Evolutionary conservation across 1,140 invertebrate genomes (phyloP).

Genomic region (Himalopsyche phryganea): DNA sequence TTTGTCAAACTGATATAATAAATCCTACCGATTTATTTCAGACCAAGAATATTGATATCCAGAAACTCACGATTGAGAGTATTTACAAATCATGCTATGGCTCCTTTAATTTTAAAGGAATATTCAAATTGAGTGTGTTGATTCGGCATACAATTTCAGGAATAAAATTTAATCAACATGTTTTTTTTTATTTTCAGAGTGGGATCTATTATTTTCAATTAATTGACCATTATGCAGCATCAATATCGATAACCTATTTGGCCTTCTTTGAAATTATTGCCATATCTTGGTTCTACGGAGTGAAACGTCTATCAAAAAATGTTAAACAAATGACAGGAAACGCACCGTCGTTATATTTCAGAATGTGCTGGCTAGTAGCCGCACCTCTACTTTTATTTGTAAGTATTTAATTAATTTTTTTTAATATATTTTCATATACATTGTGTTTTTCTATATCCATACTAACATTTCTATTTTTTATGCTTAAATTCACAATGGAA

Average conservation of each 20-base stretch:
- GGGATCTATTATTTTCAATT: conserved; percentile 92
- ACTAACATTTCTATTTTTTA: not conserved
- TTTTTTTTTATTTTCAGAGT: conserved; percentile 57
- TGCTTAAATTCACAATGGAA: too few species aligned
- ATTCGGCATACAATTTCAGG: too few species aligned
- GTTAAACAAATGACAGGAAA: conserved; percentile 84
- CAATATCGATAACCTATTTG: conserved; percentile 85
- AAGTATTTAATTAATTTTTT: conserved; percentile 37
- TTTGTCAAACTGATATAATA: too few species aligned
- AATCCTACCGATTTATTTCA: too few species aligned
- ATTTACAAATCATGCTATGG: too few species aligned
- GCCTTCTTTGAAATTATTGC: conserved; percentile 90
- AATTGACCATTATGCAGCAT: conserved; percentile 89
- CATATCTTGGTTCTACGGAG: conserved; percentile 90
- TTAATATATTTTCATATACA: too few species aligned
- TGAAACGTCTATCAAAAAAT: conserved; percentile 71
- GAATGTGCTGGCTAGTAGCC: conserved; percentile 79
- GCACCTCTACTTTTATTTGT: conserved; percentile 79
- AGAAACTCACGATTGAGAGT: too few species aligned
- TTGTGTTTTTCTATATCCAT: conserved; percentile 3
- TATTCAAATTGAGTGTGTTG: too few species aligned
- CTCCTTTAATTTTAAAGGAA: too few species aligned
- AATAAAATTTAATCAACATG: too few species aligned
- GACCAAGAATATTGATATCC: too few species aligned
- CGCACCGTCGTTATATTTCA: conserved; percentile 74